Base-by-base conservation (phyloP, 2,113 vertebrate genomes). In the Lathamus discolor region DNA sequence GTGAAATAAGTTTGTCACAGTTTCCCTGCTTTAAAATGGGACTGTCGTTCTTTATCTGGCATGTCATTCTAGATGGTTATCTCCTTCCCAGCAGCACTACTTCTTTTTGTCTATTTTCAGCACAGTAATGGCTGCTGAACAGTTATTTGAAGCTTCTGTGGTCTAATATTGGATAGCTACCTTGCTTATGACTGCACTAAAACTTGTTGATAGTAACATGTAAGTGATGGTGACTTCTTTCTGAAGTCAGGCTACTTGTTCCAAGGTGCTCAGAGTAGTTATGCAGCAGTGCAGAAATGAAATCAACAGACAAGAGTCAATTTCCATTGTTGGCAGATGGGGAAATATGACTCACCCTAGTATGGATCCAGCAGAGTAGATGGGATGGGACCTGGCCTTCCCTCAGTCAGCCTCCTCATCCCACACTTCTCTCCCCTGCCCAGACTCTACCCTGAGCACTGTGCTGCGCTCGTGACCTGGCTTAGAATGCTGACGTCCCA, bases 321-420 rank as follows among this genome's bases (percentile, higher is more conserved):
- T 96, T 96, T 97, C 91, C 70, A 10, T 37, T 79, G n/a, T 72
- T 41, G 63, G 77, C 91, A 87, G 57, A 84, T 79, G 63, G 79
- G 46, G 86, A 91, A 86, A 73, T 64, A 55, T 52, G 92, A 90
- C 85, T 97, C 84, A 54, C 49, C 31, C 22, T 19, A 28, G 59
- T 33, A 74, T 77, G 86, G 62, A 76, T 67, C 12, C 28, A 70
- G 29, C 37, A 10, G 28, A 20, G 43, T 7, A 13, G 66, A 64
- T 33, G 39, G 59, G 33, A 12, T 52, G 43, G 29, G 62, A 52
- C 27, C 25, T 43, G 31, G 70, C 57, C 64, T 37, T 78, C 75
- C 39, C 74, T 90, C 33, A 31, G 17, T 27, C n/a, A 79, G 33
- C n/a, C 14, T 61, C 23, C 19, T 49, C 3, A 8, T 25, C 20